A percentile compares a stretch with the other conserved stretches of the same genome.
Evolutionary conservation across 2,888 invertebrate genomes (phyloP).

Genomic region (Crepidodera aurea): DNA sequence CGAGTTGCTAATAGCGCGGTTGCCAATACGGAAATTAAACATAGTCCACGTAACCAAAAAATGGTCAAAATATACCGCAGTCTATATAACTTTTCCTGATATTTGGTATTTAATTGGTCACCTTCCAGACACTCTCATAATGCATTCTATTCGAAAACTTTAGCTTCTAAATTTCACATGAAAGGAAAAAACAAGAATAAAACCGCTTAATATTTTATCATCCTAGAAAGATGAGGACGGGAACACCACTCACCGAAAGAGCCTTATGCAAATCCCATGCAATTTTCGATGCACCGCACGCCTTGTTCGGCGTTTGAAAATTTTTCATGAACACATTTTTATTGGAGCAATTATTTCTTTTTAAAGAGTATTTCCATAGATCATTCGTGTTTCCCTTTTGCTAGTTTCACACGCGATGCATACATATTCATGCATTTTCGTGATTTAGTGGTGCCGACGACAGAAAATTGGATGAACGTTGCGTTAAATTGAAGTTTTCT

Average conservation of each 20-base stretch:
- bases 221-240: conserved; percentile 1
- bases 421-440: conserved; percentile 8
- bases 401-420: conserved; percentile 10
- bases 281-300: conserved; percentile 21
- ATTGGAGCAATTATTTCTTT: conserved; percentile 26
- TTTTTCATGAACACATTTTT: conserved; percentile 15
- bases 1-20: no score
- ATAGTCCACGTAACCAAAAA: no score
- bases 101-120: no score
- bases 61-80: no score
- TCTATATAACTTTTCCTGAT: no score
- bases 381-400: conserved; percentile 25
- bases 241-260: conserved; percentile 1
- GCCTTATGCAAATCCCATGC: conserved; percentile 18
- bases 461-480: conserved; percentile 4
- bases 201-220: neutral
- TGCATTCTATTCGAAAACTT: no score
- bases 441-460: conserved; percentile 4
- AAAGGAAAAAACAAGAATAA: neutral
- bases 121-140: no score
- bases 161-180: no score
- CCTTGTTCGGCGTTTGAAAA: conserved; percentile 10
- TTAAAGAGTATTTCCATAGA: conserved; percentile 30
- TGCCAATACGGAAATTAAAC: no score
- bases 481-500: conserved; percentile 10